Base-by-base conservation (phyloP, 2,113 vertebrate genomes). In the Scopus umbretta region DNA sequence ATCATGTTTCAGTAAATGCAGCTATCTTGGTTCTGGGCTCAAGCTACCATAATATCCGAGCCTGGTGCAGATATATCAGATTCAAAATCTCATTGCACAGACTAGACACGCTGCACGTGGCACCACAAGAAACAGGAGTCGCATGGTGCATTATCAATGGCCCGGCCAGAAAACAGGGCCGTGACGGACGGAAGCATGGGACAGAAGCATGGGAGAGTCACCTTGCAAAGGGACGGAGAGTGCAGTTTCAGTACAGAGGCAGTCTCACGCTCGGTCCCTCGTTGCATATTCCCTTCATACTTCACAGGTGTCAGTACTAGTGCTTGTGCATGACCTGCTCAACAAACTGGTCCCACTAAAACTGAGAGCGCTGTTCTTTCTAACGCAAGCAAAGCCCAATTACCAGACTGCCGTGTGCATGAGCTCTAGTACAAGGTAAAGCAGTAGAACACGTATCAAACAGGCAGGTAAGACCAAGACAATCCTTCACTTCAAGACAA, bases 301-400 rank as follows among this genome's bases (percentile, higher is more conserved):
- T 34, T 32, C 80, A 20, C 34, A 29, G 43, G 4, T 38, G 42
- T 40, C 71, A 55, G 40, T 26, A 32, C 59, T 38, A 22, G 10
- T 26, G 86, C 61, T 47, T 42, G 13, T 29, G 76, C 63, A 10
- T 11, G 14, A 45, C 45, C 49, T 3, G 10, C 80, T 68, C 56
- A 79, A 56, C 76, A 56, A 50, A 82, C 66, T 34, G 36, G 53
- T 73, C 82, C 78, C 62, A 38, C 11, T 55, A 23, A 61, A 80
- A 52, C 55, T 13, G 25, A 52, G 78, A 0, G 21, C 8, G 7
- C 27, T 62, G 47, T 26, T 38, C 45, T 10, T n/a, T 8, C 65
- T 32, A 34, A 23, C 0, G 13, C 29, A 50, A 5, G 0, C 61
- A 67, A 49, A 83, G 47, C 17, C 56, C 40, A 2, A 17, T 0